A percentile compares a stretch with the other conserved stretches of the same genome.
Evolutionary conservation across 2,888 invertebrate species (phyloP).

Genomic region (Miltochrista miniata): DNA sequence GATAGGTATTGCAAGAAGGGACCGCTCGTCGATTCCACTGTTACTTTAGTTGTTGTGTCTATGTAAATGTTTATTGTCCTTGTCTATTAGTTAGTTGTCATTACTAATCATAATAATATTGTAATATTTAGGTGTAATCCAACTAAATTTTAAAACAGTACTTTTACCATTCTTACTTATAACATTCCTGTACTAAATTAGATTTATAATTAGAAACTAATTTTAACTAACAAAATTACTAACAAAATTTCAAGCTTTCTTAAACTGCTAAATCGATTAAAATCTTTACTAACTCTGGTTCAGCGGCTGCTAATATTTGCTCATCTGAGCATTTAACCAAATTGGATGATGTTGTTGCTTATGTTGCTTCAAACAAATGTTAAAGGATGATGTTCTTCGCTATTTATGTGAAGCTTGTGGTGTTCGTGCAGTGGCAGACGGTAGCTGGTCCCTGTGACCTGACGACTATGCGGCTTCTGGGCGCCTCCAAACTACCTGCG

Average conservation of each 20-base stretch:
- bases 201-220: no score
- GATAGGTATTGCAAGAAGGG: slow-evolving; percentile 18
- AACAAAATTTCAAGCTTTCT: slow-evolving; percentile 19
- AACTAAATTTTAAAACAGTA: slow-evolving; percentile 21
- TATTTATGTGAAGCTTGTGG: slow-evolving; percentile 35
- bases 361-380: slow-evolving; percentile 11
- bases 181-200: no score
- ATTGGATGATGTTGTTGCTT: slow-evolving; percentile 13
- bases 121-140: slow-evolving; percentile 9
- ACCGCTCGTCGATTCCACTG: slow-evolving; percentile 52
- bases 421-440: slow-evolving; percentile 60
- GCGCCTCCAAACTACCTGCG: slow-evolving; percentile 66
- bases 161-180: neutral
- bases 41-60: slow-evolving; percentile 50
- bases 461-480: slow-evolving; percentile 63
- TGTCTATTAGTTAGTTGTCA: slow-evolving; percentile 42
- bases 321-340: slow-evolving; percentile 14
- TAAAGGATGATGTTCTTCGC: neutral
- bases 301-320: slow-evolving; percentile 3
- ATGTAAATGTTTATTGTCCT: slow-evolving; percentile 31
- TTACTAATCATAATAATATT: slow-evolving; percentile 30
- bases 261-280: slow-evolving; percentile 14
- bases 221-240: slow-evolving; percentile 23
- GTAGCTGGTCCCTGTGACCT: slow-evolving; percentile 53
- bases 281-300: slow-evolving; percentile 13